A percentile compares a stretch with the other conserved stretches of the same genome.
phyloP scores from a whole-genome alignment of 2,797 vertebrate species.

The Xyrichtys novacula region DNA sequence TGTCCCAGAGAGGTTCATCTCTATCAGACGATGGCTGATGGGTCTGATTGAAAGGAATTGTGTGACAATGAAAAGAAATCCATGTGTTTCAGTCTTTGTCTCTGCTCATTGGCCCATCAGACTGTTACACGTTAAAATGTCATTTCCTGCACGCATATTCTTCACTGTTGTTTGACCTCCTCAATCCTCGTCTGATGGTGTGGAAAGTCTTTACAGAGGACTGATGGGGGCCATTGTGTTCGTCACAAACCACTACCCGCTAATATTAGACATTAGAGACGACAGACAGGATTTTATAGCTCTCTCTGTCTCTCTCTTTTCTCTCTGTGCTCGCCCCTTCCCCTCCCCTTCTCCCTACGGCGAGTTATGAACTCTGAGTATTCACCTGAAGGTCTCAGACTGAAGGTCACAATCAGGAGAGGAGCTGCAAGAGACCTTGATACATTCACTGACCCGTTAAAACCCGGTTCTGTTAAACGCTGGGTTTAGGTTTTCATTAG shows the following conservation, averaged over 20 bases:
- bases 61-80: not conserved
- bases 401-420: constrained; percentile 16
- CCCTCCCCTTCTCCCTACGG: constrained; percentile 7
- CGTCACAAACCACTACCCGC: constrained; percentile 66
- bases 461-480: not conserved
- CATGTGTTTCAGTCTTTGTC: not conserved
- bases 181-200: not conserved
- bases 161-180: constrained; percentile 3
- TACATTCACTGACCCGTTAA: constrained; percentile 23
- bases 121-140: not conserved
- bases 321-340: constrained; percentile 3
- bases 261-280: constrained; percentile 61
- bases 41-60: too few species aligned
- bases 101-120: constrained; percentile 9
- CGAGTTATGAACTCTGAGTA: constrained; percentile 29
- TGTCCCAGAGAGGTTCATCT: too few species aligned
- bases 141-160: constrained; percentile 6
- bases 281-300: constrained; percentile 39
- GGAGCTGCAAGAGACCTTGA: not conserved
- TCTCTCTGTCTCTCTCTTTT: constrained; percentile 10
- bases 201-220: constrained; percentile 32
- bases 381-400: constrained; percentile 28
- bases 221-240: constrained; percentile 60
- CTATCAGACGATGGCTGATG: too few species aligned
- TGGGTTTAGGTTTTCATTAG: too few species aligned